A percentile compares a stretch with the other conserved stretches of the same genome.
Evolutionary conservation across 2,797 vertebrate genomes (phyloP).

Genomic region (Sebastiscus albofasciatus): DNA sequence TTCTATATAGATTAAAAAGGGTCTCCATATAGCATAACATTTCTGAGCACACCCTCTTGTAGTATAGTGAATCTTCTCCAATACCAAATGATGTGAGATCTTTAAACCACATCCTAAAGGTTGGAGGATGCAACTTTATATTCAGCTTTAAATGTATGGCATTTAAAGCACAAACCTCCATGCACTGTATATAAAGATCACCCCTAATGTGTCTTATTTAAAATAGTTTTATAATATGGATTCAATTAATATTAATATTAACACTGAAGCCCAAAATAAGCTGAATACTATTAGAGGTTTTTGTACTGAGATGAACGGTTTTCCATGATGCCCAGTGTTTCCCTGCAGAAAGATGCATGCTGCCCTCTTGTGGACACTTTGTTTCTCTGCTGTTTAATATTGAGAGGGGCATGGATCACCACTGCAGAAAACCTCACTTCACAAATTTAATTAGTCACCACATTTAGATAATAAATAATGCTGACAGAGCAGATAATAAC

Average conservation of each 20-base stretch:
- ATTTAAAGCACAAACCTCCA: neutral
- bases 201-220: neutral
- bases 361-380: constrained; percentile 60
- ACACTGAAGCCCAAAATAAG: neutral
- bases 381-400: fast-evolving
- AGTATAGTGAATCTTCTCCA: no score
- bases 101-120: no score
- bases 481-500: neutral
- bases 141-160: no score
- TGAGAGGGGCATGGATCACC: neutral
- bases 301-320: neutral
- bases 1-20: no score
- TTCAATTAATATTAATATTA: neutral
- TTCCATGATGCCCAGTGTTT: neutral
- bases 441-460: neutral
- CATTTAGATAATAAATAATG: neutral
- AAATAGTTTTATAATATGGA: neutral
- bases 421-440: neutral
- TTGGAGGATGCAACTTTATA: neutral
- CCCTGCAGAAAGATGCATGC: constrained; percentile 2
- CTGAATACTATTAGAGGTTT: neutral
- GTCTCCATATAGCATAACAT: no score
- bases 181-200: neutral
- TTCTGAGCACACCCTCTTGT: no score
- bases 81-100: no score